These are phyloP conservation scores for Danaus melanippus DNA, from an alignment of 1,140 invertebrate genomes.

Conservation along the genomic window DNA sequence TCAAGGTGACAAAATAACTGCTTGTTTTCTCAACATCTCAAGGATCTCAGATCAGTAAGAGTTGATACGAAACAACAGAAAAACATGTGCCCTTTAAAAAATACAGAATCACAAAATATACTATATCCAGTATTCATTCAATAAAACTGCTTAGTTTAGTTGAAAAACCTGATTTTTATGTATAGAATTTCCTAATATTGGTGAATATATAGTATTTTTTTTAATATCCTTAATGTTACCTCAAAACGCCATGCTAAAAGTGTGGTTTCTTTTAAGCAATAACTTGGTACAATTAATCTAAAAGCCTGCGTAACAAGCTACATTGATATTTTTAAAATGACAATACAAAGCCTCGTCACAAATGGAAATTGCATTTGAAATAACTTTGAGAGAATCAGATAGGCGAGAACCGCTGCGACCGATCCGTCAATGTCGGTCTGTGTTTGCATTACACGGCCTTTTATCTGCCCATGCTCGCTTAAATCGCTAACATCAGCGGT, in stretches of 20 bases:
- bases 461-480: constrained; percentile 59
- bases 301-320: constrained; percentile 31
- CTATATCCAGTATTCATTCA: too few relatives aligned
- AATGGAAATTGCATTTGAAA: constrained; percentile 62
- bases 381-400: constrained; percentile 69
- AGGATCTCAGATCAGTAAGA: constrained; percentile 12
- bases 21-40: constrained; percentile 10
- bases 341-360: constrained; percentile 56
- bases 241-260: too few relatives aligned
- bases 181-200: too few relatives aligned
- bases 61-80: constrained; percentile 15
- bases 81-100: too few relatives aligned
- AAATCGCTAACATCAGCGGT: constrained; percentile 63
- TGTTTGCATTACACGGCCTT: constrained; percentile 65
- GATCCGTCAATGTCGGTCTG: constrained; percentile 67
- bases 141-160: too few relatives aligned
- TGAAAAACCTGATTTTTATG: too few relatives aligned
- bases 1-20: constrained; percentile 27
- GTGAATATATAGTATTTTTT: too few relatives aligned
- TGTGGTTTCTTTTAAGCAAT: too few relatives aligned
- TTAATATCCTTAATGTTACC: too few relatives aligned
- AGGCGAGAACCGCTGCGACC: constrained; percentile 58
- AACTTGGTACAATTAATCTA: constrained; percentile 4
- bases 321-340: constrained; percentile 47
- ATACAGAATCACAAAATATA: too few relatives aligned